Evolutionary conservation across 2,888 invertebrate genomes (phyloP).

Genomic region (Embidobia sp.): DNA sequence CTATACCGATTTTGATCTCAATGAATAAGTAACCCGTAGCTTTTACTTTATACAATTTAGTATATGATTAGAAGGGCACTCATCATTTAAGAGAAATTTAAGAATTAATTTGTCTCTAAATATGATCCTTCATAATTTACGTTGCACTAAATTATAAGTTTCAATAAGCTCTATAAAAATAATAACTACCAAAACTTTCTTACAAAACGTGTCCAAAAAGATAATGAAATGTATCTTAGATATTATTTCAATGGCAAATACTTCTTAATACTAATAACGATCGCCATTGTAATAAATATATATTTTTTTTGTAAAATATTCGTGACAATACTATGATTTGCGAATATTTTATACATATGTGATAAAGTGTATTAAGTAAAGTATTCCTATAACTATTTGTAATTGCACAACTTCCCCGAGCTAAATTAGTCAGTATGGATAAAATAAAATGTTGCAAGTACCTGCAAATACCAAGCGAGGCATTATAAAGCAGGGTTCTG

Average conservation of each 20-base stretch:
- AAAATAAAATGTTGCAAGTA: slow-evolving; percentile 23
- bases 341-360: slow-evolving; percentile 27
- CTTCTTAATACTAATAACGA: slow-evolving; percentile 3
- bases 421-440: slow-evolving; percentile 27
- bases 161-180: no score
- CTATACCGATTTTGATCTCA: no score
- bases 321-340: background rate
- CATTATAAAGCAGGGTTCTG: slow-evolving; percentile 31
- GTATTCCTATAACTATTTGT: slow-evolving; percentile 27
- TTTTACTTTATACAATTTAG: no score
- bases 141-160: no score
- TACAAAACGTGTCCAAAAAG: no score
- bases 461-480: slow-evolving; percentile 18
- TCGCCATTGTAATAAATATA: slow-evolving; percentile 13
- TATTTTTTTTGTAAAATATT: slow-evolving; percentile 22
- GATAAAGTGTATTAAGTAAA: slow-evolving; percentile 30
- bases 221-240: background rate
- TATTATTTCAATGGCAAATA: slow-evolving; percentile 13
- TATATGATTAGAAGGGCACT: no score
- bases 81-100: no score
- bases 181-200: no score
- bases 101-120: no score
- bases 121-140: no score
- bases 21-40: no score
- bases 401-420: slow-evolving; percentile 21